Percentiles rank a stretch among this genome's conserved stretches.
phyloP scores from a whole-genome alignment of 2,888 invertebrate genomes.

The Drosophila mercatorum region DNA sequence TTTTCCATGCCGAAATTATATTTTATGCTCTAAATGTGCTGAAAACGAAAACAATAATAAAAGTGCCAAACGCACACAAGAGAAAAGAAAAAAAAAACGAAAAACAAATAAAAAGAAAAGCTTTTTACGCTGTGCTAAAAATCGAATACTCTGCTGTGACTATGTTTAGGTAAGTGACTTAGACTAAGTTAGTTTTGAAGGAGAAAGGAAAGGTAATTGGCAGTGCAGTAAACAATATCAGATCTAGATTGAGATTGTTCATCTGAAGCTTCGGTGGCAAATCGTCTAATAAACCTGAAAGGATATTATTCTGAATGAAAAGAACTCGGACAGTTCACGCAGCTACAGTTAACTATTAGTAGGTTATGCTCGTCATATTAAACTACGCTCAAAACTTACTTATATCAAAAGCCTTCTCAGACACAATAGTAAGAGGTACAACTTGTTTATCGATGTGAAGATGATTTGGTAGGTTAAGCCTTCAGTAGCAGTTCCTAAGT shows the following conservation, averaged over 20 bases:
- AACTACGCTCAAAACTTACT: neutral
- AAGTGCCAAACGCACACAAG: constrained; percentile 49
- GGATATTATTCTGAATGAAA: too few species aligned
- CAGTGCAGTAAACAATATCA: neutral
- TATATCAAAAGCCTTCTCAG: neutral
- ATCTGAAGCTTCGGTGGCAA: too few species aligned
- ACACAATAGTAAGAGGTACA: neutral
- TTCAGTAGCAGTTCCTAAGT: neutral
- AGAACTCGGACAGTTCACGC: too few species aligned
- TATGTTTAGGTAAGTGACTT: neutral
- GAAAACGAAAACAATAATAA: constrained; percentile 61
- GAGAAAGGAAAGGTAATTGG: too few species aligned
- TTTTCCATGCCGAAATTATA: constrained; percentile 68
- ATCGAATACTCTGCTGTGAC: constrained; percentile 10
- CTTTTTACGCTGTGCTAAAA: neutral
- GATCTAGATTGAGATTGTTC: too few species aligned
- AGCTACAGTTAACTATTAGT: too few species aligned
- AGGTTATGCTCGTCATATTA: neutral
- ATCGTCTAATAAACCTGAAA: too few species aligned
- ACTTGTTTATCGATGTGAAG: neutral
- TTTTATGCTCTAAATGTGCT: constrained; percentile 77
- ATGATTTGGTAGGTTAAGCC: neutral
- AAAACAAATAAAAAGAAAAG: constrained; percentile 11
- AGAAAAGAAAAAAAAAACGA: constrained; percentile 4
- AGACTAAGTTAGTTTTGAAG: neutral